These are phyloP conservation scores for Clivina fossor DNA, from an alignment of 2,888 invertebrate genomes.

Conservation along the genomic window DNA sequence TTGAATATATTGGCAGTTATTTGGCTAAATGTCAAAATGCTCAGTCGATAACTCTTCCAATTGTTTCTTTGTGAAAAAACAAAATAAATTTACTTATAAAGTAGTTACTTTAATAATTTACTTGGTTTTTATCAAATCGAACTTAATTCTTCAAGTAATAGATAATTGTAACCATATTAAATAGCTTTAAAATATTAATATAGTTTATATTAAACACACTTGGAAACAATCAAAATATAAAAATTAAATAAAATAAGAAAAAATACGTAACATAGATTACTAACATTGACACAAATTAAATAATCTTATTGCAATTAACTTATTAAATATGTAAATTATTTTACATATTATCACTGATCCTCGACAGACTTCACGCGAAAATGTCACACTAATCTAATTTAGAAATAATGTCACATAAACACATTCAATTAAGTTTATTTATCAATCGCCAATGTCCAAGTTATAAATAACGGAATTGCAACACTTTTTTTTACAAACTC, in stretches of 20 bases:
- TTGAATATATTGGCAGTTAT: too few species aligned
- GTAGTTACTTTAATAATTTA: too few species aligned
- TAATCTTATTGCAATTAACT: constrained; percentile 6
- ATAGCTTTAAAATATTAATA: constrained; percentile 12
- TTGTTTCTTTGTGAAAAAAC: too few species aligned
- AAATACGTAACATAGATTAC: too few species aligned
- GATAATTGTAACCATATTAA: too few species aligned
- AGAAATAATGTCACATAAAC: constrained; percentile 17
- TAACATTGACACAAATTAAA: constrained; percentile 19
- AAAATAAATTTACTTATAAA: too few species aligned
- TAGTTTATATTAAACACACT: constrained; percentile 2
- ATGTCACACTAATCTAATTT: constrained; percentile 11
- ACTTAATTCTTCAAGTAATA: too few species aligned
- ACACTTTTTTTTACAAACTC: neutral
- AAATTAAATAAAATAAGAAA: too few species aligned
- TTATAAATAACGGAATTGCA: constrained; percentile 16
- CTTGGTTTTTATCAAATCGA: too few species aligned
- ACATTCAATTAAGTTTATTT: neutral
- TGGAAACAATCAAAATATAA: too few species aligned
- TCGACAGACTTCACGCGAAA: neutral
- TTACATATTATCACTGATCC: constrained; percentile 11
- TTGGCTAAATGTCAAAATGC: too few species aligned
- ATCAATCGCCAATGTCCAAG: neutral
- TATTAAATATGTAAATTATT: constrained; percentile 7
- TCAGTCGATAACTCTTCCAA: too few species aligned